phyloP scores from a whole-genome alignment of 1,140 invertebrate species.

The Mesaphorura yosii region DNA sequence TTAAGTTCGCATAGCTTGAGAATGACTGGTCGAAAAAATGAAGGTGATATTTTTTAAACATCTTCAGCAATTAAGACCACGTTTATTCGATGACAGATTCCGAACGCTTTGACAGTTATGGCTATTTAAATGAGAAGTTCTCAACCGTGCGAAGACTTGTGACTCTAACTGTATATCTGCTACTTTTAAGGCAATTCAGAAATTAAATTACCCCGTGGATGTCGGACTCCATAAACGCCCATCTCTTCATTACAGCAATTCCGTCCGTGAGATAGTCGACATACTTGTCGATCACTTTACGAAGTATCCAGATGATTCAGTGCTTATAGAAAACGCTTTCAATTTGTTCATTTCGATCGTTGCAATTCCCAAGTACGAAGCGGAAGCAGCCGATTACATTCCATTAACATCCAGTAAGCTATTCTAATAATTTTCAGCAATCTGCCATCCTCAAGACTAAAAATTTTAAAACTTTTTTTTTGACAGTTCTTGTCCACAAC shows the following conservation, averaged over 20 bases:
- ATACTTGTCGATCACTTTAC: constrained; percentile 14
- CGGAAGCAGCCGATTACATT: constrained; percentile 50
- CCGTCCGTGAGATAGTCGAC: constrained; percentile 17
- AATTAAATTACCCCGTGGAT: no score
- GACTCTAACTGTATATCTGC: no score
- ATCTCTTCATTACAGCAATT: constrained; percentile 15
- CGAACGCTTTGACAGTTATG: no score
- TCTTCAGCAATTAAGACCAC: no score
- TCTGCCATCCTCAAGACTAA: background rate
- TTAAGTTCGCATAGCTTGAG: no score
- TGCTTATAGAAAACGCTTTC: constrained; percentile 8
- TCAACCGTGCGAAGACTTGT: no score
- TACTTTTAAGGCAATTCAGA: no score
- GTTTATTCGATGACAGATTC: no score
- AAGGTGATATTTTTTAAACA: no score
- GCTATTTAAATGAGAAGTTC: no score
- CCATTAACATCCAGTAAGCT: constrained; percentile 14
- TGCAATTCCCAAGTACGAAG: constrained; percentile 47
- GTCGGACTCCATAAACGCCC: no score
- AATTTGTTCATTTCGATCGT: constrained; percentile 28
- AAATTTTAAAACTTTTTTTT: constrained; percentile 18
- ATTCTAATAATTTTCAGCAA: background rate
- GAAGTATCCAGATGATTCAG: constrained; percentile 16
- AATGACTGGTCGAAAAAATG: no score
- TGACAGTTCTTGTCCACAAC: constrained; percentile 75